A percentile compares a stretch with the other conserved stretches of the same genome.
Evolutionary conservation across 2,797 vertebrate species (phyloP).

Genomic region (Vireo griseus): DNA sequence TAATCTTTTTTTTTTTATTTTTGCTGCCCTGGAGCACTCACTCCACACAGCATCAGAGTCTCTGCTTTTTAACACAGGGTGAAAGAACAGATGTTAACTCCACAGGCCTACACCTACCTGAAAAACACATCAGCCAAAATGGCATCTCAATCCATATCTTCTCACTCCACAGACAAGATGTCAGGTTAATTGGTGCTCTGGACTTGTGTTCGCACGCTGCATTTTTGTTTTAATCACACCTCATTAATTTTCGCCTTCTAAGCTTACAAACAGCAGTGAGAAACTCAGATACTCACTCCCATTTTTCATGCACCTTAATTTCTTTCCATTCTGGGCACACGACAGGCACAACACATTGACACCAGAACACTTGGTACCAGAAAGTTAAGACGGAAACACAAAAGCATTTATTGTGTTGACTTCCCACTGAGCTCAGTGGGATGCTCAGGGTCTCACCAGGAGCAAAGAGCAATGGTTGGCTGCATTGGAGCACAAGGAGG

Average conservation of each 20-base stretch:
- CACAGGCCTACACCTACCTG: neutral
- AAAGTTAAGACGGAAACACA: neutral
- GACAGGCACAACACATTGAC: neutral
- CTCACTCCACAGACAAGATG: neutral
- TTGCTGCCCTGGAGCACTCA: neutral
- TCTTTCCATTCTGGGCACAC: accelerated
- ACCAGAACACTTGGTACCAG: neutral
- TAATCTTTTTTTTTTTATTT: neutral
- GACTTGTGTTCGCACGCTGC: accelerated
- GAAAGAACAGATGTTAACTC: neutral
- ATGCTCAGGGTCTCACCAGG: neutral
- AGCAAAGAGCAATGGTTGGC: neutral
- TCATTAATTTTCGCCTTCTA: neutral
- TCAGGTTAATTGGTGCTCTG: neutral
- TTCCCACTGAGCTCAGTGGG: neutral
- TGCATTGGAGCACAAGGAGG: neutral
- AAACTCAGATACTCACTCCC: neutral
- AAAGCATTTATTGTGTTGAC: neutral
- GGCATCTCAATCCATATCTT: neutral
- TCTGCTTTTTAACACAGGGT: neutral
- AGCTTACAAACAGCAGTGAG: neutral
- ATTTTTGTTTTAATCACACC: neutral
- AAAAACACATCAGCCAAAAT: neutral
- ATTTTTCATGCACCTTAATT: neutral
- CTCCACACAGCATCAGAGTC: neutral